Evolutionary conservation across 2,888 invertebrate species (phyloP), one percentile per base, ranked within the genome.

Genomic region (Agrilus cyanescens): DNA sequence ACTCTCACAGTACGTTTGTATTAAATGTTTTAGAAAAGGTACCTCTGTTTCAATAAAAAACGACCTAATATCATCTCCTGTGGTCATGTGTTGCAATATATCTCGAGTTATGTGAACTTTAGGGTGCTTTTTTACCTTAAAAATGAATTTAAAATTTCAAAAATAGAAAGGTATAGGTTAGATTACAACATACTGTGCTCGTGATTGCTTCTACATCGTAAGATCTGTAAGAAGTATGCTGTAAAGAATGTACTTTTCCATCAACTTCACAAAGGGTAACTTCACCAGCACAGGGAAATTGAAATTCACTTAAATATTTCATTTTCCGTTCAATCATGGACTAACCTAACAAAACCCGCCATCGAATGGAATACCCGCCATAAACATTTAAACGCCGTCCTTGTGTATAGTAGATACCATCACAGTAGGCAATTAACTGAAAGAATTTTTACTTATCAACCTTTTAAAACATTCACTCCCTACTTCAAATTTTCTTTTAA

Each of bases 1-100:
- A 58, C 81, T 79, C 57, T 86, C 84, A 50, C 82, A 79, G 73
- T 82, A 85, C 0, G 80, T 77, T 58, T 81, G 80, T 0, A 78
- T 79, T 12, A 87, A 73, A 59, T 82, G 80, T 61, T 86, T 86
- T 1, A 84, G 65, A 37, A 83, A 73, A 45, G 82, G 78, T 50
- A 85, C 82, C 50, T 81, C 74, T 0, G 84, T 82, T 46, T 65
- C 80, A 58, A 75, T 70, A 63, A 74, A 80, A 34, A 78, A 59
- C 44, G 69, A 69, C 52, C 66, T 67, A 18, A 68, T 63, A 44
- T 75, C 72, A 30, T 72, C 69, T 56, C 68, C 73, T 57, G 65
- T 74, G 62, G 60, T 75, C 43, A 64, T 69, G 46, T 71, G 74
- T 61, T 71, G 78, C 53, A 72, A 57, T 53, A 77, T 65, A 57